Base-by-base conservation (phyloP, 2,797 vertebrate species). In the Astyanax mexicanus region DNA sequence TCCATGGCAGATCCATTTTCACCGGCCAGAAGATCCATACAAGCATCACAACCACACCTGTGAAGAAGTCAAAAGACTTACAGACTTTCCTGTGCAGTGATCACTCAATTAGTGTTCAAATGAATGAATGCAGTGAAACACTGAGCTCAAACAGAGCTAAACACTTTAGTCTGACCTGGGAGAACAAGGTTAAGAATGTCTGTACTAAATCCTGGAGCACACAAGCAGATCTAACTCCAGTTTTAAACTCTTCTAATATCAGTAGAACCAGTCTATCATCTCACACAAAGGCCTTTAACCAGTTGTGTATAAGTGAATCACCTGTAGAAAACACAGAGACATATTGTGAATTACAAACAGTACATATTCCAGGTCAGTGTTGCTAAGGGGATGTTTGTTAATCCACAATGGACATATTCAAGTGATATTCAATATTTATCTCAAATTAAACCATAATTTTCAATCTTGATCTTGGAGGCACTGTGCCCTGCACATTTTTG, bases 331-430 rank as follows among this genome's bases (percentile, higher is more conserved):
- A 32, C 32, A 71, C 13, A 51, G 60, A 29, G 9, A 55, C 23
- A 21, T 17, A 47, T 49, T 37, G 32, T 15, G 13, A 74, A 60
- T 40, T 45, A 13, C 49, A 69, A 29, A 25, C 19, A 19, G 21
- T 7, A 21, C 35, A 65, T 60, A 75, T 83, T 68, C 71, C 61
- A 52, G 67, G 75, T 21, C 76, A 67, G 8, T 68, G 62, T 23
- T 67, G 12, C 32, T 72, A 9, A 66, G 13, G 47, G 15, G 35
- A 23, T 72, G 54, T 15, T 57, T 45, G 61, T 65, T 64, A 65
- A 32, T 29, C 5, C 29, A 32, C 2, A 32, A 5, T 32, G 5
- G 29, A 5, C 5, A 32, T 32, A 32, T 32, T 32, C 29, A 32
- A 32, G 29, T 32, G 29, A 32, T 32, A 2, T 32, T 29, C 32